Evolutionary conservation across 2,113 vertebrate species (phyloP), one percentile per base, ranked within the genome.

Genomic region (Caloenas nicobarica): DNA sequence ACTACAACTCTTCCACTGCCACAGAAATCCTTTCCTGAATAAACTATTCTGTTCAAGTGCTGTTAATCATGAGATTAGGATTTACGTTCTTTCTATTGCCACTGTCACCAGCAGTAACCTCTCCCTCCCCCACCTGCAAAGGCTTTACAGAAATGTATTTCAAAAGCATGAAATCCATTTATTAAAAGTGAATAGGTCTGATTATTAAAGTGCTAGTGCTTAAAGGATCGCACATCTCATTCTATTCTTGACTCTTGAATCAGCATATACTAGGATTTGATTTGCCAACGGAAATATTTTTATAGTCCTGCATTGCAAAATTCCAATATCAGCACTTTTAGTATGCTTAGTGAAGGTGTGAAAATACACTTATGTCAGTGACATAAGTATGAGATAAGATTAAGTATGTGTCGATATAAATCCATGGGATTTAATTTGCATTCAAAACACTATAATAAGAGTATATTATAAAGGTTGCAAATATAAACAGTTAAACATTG

Each of bases 231-330:
- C 48, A 84, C 4, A 2, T 78, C 57, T 85, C 92, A 90, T 93
- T 53, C 64, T 38, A 83, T 93, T 93, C 82, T 94, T 90, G 79
- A 81, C 70, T 89, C 54, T 86, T 70, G 86, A 93, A 95, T 78
- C 82, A 88, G 71, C 48, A 68, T 22, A 77, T 44, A 80, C 46
- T 54, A 86, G 61, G 51, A 90, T 81, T 93, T 78, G 53, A 70
- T 90, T 83, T 90, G 56, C 60, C 76, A 90, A 93, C 66, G 94
- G 89, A 92, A 88, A 58, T 42, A 61, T 62, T 94, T 94, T 79
- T 94, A 71, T 53, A 91, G 51, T 68, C 19, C 40, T 66, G 33
- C 18, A 56, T 26, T 72, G 44, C 17, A 82, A 89, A 91, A 77
- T 83, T 83, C 62, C 62, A 76, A 2, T 38, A 54, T 81, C 54